Percentiles rank a stretch among this genome's conserved stretches.
Evolutionary conservation across 2,797 vertebrate genomes (phyloP).

Genomic region (Antrozous pallidus): DNA sequence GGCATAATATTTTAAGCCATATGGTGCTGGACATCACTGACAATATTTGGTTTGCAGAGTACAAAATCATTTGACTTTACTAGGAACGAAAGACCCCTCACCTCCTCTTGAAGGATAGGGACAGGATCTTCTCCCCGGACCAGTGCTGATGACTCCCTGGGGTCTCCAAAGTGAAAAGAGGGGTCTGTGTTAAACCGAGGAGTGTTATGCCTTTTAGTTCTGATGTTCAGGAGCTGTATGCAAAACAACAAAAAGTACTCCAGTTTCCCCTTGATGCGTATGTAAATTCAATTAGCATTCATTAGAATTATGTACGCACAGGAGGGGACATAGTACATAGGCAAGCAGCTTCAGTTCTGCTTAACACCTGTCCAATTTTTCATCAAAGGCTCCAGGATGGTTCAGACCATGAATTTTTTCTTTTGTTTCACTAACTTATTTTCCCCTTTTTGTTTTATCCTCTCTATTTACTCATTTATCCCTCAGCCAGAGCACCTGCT

Average conservation of each 20-base stretch:
- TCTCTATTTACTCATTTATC: neutral
- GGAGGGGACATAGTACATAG: neutral
- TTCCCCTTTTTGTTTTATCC: neutral
- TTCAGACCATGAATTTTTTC: neutral
- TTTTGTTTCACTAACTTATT: neutral
- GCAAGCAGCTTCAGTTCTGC: neutral
- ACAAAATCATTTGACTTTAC: neutral
- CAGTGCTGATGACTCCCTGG: neutral
- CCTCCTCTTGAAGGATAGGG: neutral
- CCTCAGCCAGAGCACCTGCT: neutral
- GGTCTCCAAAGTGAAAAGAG: neutral
- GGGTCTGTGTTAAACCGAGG: neutral
- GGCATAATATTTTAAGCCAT: neutral
- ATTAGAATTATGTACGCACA: slow-evolving; percentile 32
- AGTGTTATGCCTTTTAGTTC: neutral
- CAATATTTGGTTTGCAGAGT: neutral
- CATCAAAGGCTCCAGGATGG: neutral
- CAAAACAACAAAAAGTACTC: neutral
- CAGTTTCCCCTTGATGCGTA: neutral
- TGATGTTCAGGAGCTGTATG: neutral
- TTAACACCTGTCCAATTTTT: neutral
- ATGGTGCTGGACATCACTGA: neutral
- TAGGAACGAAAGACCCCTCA: neutral
- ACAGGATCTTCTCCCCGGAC: neutral
- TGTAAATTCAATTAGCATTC: slow-evolving; percentile 54